Evolutionary conservation across 2,888 invertebrate genomes (phyloP), one percentile per base, ranked within the genome.

Genomic region (Diloba caeruleocephala): DNA sequence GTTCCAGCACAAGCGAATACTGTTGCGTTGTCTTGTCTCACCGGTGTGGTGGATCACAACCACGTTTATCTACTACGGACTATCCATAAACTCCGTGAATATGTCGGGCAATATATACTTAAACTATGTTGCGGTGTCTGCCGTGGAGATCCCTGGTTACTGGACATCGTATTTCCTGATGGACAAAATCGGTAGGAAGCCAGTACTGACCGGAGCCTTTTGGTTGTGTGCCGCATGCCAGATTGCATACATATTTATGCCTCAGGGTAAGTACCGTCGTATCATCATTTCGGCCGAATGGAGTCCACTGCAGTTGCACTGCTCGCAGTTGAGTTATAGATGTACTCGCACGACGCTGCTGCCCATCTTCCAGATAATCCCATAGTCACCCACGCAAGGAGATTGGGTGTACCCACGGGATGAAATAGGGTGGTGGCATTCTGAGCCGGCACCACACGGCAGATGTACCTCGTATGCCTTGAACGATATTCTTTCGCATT

Each of bases 71-170:
- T 96, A 95, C 80, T 96, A 95, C 67, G 96, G 96, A 0, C 79
- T 96, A 37, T 95, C 95, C 0, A 86, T 96, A 26, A 96, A 95
- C 77, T 94, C 96, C 0, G 95, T 95, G 0, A 93, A 94, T 10
- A 86, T 96, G 62, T 94, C 94, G 0, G 96, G 95, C 3, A 95
- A 96, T 75, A 92, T 92, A 57, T 96, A 96, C 75, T 38, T 95
- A 13, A 96, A 96, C 83, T 96, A 95, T 68, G 92, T 95, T 14
- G 83, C 94, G 12, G 95, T 95, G 4, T 85, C 94, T 0, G 79
- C 94, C 0, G 93, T 95, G 1, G 97, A 96, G 79, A 95, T 96
- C 38, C 96, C 97, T 0, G 96, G 95, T 0, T 96, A 95, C 71
- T 88, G 95, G 71, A 73, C 94, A 14, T 95, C 95, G 0, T 94